phyloP scores from a whole-genome alignment of 2,113 vertebrate species.

The Sarotherodon lohbergeri region DNA sequence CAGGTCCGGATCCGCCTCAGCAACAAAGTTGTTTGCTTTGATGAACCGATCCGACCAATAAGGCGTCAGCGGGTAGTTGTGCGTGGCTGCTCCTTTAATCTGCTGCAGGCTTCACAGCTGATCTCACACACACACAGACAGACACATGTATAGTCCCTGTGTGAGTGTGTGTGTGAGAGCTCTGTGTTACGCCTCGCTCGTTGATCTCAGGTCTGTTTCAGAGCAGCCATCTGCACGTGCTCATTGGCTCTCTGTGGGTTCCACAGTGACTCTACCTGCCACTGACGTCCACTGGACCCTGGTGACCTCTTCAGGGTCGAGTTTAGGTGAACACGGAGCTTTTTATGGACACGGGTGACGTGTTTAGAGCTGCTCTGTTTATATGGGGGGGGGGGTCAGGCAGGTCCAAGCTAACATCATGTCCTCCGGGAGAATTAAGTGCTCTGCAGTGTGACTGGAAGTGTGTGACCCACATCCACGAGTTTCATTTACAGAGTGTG shows the following conservation, averaged over 20 bases:
- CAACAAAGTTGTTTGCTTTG: background rate
- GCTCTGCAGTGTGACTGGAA: background rate
- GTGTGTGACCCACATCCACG: background rate
- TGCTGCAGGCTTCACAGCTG: background rate
- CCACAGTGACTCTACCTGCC: background rate
- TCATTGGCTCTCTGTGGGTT: background rate
- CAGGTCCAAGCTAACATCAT: background rate
- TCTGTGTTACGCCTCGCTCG: background rate
- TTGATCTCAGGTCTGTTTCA: background rate
- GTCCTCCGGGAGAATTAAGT: background rate
- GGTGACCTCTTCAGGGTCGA: background rate
- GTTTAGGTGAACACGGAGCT: background rate
- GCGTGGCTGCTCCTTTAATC: background rate
- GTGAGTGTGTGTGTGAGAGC: background rate
- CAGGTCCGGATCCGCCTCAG: background rate
- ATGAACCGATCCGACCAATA: background rate
- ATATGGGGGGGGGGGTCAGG: background rate
- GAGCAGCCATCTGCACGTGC: background rate
- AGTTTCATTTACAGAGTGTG: background rate
- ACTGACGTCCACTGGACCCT: background rate
- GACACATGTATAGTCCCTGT: background rate
- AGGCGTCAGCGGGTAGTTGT: background rate
- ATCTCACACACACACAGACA: background rate
- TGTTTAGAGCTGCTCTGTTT: background rate
- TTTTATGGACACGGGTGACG: background rate